Base-by-base conservation (phyloP, 2,888 invertebrate species). In the Microdon myrmicae region DNA sequence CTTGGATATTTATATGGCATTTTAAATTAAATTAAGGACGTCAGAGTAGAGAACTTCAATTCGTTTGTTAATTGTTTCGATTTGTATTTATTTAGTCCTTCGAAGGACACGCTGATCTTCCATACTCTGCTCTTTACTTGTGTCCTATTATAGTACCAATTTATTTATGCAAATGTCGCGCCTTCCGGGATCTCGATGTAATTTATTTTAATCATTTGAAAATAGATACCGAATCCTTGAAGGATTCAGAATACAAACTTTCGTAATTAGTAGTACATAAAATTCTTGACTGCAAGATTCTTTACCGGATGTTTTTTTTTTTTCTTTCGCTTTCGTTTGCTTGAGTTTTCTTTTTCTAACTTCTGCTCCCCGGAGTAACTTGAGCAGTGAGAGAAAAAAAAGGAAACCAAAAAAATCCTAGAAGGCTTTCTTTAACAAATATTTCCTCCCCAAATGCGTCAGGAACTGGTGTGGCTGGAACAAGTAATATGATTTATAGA, bases 401-500 rank as follows among this genome's bases (percentile, higher is more conserved):
- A 20, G 35, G 10, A 23, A 49, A 10, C 1, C 16, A 22, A 17
- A 16, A 38, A 43, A 31, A 34, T 20, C 41, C 32, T 64, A n/a
- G 26, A 14, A 4, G 38, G 48, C 37, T 58, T 64, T 64, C 45
- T 51, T 58, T 58, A 58, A 64, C 58, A 58, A 64, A 64, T 61
- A 55, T 53, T 34, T 51, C 34, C 32, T 41, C 35, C 54, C 56
- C 49, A 55, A 39, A 23, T 23, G 12, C 31, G 41, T 29, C 45
- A 14, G n/a, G 51, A 56, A 51, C 31, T 51, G 44, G 38, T 39
- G 22, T 20, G 28, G 17, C 22, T 31, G 13, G 47, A 64, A 58
- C 51, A 64, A 47, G 64, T 41, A 51, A 58, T 64, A 64, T 64
- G 64, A 64, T 64, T 64, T 64, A 64, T 64, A 47, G 64, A 51